Evolutionary conservation across 2,888 invertebrate genomes (phyloP), one percentile per base, ranked within the genome.

Genomic region (Ditula angustiorana): DNA sequence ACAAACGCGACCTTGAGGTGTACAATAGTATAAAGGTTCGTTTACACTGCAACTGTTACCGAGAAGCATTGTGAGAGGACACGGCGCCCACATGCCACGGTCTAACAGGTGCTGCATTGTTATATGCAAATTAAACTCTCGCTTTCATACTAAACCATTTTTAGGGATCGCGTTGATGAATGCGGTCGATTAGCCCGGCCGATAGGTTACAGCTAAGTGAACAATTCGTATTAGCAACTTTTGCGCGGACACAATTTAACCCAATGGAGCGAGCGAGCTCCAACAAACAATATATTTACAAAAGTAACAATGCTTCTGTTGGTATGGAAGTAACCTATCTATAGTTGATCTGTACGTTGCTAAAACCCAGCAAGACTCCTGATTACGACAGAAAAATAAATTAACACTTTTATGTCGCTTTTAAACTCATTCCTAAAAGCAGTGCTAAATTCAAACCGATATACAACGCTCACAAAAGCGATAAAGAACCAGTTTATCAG

Each of bases 121-220:
- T 90, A 81, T 85, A 92, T 92, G 92, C 90, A 92, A 92, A 92
- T 91, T 90, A 89, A 81, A 88, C 92, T 92, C 89, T 92, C 92
- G 82, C 86, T 92, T 81, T 91, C 85, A 67, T 74, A 74, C 81
- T 81, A 75, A 83, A 82, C 76, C 77, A 76, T 84, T 88, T 87
- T 84, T 88, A 85, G 83, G 81, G 81, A 73, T 70, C 71, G 67
- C 46, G 67, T 67, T 67, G 37, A 66, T 67, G 52, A 52, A 8
- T 52, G 58, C 35, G 46, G 44, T 21, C 23, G 37, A 44, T 59
- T 41, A 26, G 55, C 16, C 5, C 19, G n/a, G 19, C 8, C 24
- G 46, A 59, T 53, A 41, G 41, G 10, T 19, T 41, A 8, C 19
- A 3, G 8, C 41, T 41, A 41, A 41, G 19, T 41, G 41, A 19